Evolutionary conservation across 2,888 invertebrate genomes (phyloP).

Genomic region (Athetis lepigone): DNA sequence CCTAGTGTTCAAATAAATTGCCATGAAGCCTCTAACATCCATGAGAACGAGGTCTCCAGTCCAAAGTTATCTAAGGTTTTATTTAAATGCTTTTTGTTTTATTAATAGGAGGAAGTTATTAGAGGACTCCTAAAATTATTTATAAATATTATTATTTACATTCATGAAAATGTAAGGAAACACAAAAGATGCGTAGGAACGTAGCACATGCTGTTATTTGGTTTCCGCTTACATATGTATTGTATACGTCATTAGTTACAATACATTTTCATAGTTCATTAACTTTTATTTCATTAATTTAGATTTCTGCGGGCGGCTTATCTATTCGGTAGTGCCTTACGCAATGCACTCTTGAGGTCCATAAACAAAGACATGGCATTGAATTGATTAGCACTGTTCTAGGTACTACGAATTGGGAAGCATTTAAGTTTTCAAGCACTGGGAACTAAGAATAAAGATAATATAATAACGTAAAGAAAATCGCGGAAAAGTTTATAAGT

Average conservation of each 20-base stretch:
- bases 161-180: conserved; percentile 30
- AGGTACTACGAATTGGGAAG: too few relatives aligned
- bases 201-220: conserved; percentile 12
- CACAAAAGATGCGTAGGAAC: conserved; percentile 4
- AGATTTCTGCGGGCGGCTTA: background rate
- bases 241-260: background rate
- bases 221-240: conserved; percentile 14
- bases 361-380: too few relatives aligned
- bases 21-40: conserved; percentile 49
- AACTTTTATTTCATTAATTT: background rate
- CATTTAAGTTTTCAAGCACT: too few relatives aligned
- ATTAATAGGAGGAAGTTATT: conserved; percentile 30
- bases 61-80: background rate
- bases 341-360: too few relatives aligned
- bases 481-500: too few relatives aligned
- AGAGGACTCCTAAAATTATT: conserved; percentile 33
- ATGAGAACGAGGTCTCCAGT: conserved; percentile 46
- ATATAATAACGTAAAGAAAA: too few relatives aligned
- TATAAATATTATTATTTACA: conserved; percentile 24
- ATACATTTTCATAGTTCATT: conserved; percentile 36
- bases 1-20: conserved; percentile 42
- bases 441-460: too few relatives aligned
- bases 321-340: background rate
- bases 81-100: conserved; percentile 3
- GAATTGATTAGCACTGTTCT: too few relatives aligned